Evolutionary conservation across 2,888 invertebrate species (phyloP).

Genomic region (Heliconius cydno): DNA sequence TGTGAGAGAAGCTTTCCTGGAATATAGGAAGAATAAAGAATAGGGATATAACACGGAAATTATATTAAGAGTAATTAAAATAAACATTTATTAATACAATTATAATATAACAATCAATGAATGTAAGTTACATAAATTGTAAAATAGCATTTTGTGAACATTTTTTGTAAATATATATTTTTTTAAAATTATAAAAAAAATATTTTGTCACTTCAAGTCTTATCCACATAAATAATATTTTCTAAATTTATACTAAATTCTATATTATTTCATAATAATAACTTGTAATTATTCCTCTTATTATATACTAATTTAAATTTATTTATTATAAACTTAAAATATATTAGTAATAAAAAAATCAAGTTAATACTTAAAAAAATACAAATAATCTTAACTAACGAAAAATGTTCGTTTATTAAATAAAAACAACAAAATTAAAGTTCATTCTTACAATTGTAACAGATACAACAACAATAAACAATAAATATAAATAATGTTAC

Average conservation of each 20-base stretch:
- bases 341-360: not conserved
- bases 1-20: slow-evolving; percentile 65
- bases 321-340: not conserved
- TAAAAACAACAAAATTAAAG: slow-evolving; percentile 15
- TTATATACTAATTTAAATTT: slow-evolving; percentile 1
- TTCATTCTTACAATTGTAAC: slow-evolving; percentile 10
- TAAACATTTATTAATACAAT: slow-evolving; percentile 47
- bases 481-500: slow-evolving; percentile 2
- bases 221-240: not conserved
- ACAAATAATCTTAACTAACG: slow-evolving; percentile 6
- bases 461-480: slow-evolving; percentile 18
- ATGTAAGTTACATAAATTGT: slow-evolving; percentile 16
- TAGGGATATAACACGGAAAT: slow-evolving; percentile 20
- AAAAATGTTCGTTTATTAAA: slow-evolving; percentile 13
- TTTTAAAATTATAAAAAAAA: not conserved
- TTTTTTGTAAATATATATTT: not conserved
- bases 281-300: slow-evolving; percentile 12
- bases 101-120: slow-evolving; percentile 42
- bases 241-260: not conserved
- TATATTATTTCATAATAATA: not conserved
- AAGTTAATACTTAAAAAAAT: slow-evolving; percentile 13
- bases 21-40: slow-evolving; percentile 42
- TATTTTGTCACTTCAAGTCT: not conserved
- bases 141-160: not conserved
- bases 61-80: slow-evolving; percentile 34